Base-by-base conservation (phyloP, 1,140 invertebrate species). In the Bombus picipes region DNA sequence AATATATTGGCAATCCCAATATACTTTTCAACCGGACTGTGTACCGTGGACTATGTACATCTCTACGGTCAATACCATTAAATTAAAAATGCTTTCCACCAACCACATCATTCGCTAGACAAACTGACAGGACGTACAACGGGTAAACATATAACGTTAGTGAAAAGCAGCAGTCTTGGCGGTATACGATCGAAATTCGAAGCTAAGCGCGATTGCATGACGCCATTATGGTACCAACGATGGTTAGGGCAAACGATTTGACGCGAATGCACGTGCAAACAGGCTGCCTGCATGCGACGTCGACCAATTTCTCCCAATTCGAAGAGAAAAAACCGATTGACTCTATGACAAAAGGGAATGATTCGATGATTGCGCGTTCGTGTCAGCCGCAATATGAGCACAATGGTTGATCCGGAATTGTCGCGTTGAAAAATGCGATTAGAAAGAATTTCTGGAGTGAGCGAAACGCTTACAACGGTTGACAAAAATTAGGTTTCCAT, bases 301-400 rank as follows among this genome's bases (percentile, higher is more conserved):
- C 47, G 85, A 88, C 87, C 87, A 85, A 90, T 89, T 92, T 92
- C 81, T 88, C 72, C 62, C 81, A 57, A 84, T 91, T 87, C 65
- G 41, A 82, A 82, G 72, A 87, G 86, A 72, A 77, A 68, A 43
- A 78, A 28, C 41, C 79, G 75, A 82, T 76, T 72, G 37, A 28
- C 28, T 37, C 66, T 41, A 6, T 47, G 43, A 75, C 53, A 83
- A 78, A 83, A 66, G 81, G 47, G 37, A 74, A 32, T 34, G 73
- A 78, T 78, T 43, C 37, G 62, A 28, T n/a, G 47, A 32, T 43
- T 12, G 13, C 41, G 65, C 57, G 81, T 76, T 83, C 41, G 73
- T 37, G 68, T 12, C 25, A 0, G 13, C 32, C 59, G 32, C 28
- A 32, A 5, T n/a, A 74, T 75, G 81, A 15, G 37, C 57, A 43